A percentile compares a stretch with the other conserved stretches of the same genome.
phyloP scores from a whole-genome alignment of 2,113 vertebrate species.

The Chaetorhynchus papuensis region DNA sequence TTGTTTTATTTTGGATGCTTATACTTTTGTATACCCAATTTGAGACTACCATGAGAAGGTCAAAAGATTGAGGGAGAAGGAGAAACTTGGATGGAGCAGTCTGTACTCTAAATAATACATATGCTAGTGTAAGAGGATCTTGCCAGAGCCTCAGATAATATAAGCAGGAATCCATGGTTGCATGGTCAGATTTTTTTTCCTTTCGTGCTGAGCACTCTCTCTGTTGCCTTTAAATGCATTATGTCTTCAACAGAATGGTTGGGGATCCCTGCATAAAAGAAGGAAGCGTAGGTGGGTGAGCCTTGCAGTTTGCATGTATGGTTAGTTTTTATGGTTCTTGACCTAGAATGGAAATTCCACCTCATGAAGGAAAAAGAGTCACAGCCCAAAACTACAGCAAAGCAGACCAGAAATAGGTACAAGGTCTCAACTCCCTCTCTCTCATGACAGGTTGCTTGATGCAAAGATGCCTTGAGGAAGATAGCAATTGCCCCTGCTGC shows the following conservation, averaged over 20 bases:
- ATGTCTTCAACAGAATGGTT: not conserved
- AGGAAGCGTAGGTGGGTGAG: fast-evolving
- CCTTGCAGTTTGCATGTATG: not conserved
- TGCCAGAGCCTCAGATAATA: not conserved
- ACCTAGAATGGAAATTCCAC: not conserved
- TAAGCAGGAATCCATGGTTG: fast-evolving
- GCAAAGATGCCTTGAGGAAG: not conserved
- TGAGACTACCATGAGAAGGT: not conserved
- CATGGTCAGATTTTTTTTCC: not conserved
- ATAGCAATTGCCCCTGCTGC: not conserved
- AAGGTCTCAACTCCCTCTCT: not conserved
- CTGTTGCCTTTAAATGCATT: not conserved
- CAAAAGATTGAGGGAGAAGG: not conserved
- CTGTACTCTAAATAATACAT: not conserved
- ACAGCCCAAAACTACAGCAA: not conserved
- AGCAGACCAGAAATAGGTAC: not conserved
- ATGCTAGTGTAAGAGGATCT: not conserved
- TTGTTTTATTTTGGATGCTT: not conserved
- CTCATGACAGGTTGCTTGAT: not conserved
- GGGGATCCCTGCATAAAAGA: not conserved
- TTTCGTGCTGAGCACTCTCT: not conserved
- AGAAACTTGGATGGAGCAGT: not conserved
- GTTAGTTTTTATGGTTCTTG: not conserved
- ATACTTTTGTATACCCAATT: not conserved
- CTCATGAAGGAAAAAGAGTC: not conserved